Percentiles rank a stretch among this genome's conserved stretches.
Evolutionary conservation across 2,888 invertebrate species (phyloP).

Genomic region (Meiosimyza decipiens): DNA sequence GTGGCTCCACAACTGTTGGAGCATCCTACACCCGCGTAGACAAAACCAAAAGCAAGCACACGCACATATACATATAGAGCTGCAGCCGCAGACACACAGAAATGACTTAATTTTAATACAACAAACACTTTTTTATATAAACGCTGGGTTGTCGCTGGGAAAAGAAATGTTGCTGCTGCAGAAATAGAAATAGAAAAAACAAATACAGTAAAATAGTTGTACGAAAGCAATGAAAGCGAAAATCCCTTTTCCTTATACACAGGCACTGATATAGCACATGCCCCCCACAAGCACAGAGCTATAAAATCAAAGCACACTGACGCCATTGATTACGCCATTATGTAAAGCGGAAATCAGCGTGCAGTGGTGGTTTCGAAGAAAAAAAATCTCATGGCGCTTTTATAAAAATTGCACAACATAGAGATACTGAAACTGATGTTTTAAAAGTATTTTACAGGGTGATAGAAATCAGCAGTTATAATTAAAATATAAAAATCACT

Average conservation of each 20-base stretch:
- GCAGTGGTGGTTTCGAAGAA: no score
- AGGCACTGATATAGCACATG: not conserved
- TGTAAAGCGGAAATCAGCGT: conserved; percentile 9
- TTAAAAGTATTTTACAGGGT: no score
- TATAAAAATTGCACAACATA: no score
- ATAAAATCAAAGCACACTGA: not conserved
- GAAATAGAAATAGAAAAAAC: not conserved
- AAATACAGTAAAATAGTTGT: not conserved
- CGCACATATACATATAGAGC: conserved; percentile 25
- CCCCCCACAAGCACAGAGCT: not conserved
- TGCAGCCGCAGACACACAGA: not conserved
- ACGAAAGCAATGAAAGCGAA: not conserved
- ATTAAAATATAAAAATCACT: no score
- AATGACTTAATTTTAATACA: not conserved
- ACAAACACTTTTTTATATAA: conserved; percentile 37
- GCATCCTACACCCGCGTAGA: not conserved
- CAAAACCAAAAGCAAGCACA: conserved; percentile 26
- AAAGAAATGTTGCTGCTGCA: conserved; percentile 22
- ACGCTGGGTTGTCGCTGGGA: conserved; percentile 32
- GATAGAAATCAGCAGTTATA: no score
- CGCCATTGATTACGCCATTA: conserved; percentile 15
- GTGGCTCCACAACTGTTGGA: no score
- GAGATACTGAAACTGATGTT: no score
- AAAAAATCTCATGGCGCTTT: no score
- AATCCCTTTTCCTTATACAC: not conserved